Percentiles rank a stretch among this genome's conserved stretches.
phyloP scores from a whole-genome alignment of 2,113 vertebrate species.

The Grammomys dolichurus region DNA sequence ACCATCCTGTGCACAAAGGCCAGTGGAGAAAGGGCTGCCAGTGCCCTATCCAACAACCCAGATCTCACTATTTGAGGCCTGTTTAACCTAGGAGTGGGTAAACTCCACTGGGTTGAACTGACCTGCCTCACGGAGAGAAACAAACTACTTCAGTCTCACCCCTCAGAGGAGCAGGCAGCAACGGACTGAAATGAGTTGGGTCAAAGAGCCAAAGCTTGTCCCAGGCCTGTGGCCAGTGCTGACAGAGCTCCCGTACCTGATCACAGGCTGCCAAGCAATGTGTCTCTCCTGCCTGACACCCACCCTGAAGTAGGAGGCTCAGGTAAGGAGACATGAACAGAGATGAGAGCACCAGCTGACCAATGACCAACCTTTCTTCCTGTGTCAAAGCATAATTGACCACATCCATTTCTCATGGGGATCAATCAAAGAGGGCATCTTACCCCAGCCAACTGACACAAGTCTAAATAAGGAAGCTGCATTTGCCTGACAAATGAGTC shows the following conservation, averaged over 20 bases:
- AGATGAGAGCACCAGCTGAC: neutral
- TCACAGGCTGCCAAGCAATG: fast-evolving
- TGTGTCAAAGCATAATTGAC: neutral
- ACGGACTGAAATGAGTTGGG: neutral
- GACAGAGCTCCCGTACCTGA: neutral
- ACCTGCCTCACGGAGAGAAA: neutral
- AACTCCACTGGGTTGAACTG: neutral
- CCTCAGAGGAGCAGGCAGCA: neutral
- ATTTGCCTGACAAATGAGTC: conserved; percentile 73
- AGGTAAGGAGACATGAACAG: neutral
- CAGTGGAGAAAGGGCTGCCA: neutral
- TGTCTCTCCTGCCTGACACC: neutral
- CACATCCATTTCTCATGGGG: conserved; percentile 46
- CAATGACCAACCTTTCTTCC: conserved; percentile 39
- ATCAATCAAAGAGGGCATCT: conserved; percentile 60
- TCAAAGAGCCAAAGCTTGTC: neutral
- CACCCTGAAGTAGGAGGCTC: neutral
- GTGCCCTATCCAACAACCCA: neutral
- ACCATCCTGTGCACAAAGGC: neutral
- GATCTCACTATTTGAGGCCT: neutral
- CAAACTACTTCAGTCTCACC: neutral
- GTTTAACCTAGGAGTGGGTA: neutral
- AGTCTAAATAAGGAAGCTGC: conserved; percentile 59
- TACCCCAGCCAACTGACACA: conserved; percentile 54
- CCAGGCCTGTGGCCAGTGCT: neutral